These are phyloP conservation scores for Leguminivora glycinivorella DNA, from an alignment of 1,140 invertebrate species.

Conservation along the genomic window DNA sequence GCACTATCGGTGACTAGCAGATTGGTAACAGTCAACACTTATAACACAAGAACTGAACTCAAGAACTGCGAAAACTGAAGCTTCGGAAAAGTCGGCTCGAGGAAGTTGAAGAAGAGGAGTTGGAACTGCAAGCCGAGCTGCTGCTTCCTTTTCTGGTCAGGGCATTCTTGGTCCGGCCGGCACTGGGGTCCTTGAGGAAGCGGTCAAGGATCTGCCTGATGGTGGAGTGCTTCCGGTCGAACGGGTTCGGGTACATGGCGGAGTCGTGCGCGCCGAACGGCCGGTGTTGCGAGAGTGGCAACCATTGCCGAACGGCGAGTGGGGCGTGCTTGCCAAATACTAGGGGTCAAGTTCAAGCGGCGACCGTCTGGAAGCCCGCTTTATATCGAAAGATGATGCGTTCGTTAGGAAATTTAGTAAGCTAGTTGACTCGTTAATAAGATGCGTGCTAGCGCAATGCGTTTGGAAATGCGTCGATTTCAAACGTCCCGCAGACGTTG, in stretches of 20 bases:
- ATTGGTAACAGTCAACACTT: conserved; percentile 10
- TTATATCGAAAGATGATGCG: conserved; percentile 12
- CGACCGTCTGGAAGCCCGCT: background rate
- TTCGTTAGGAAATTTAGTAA: conserved; percentile 12
- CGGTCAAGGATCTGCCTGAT: conserved; percentile 85
- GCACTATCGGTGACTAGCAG: conserved; percentile 14
- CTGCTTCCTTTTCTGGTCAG: conserved; percentile 66
- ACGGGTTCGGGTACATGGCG: conserved; percentile 86
- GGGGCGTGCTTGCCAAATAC: conserved; percentile 31
- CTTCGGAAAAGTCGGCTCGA: conserved; percentile 19
- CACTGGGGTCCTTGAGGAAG: conserved; percentile 72
- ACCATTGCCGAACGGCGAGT: conserved; percentile 33
- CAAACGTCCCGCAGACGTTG: background rate
- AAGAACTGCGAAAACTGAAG: conserved; percentile 18
- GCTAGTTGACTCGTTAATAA: conserved; percentile 1
- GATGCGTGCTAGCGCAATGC: conserved; percentile 14
- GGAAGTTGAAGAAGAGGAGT: background rate
- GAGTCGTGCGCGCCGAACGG: conserved; percentile 33
- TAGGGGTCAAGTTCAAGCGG: conserved; percentile 18
- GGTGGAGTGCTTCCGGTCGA: conserved; percentile 85
- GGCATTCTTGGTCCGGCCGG: conserved; percentile 51
- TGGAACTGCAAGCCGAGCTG: conserved; percentile 42
- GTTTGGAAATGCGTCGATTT: conserved; percentile 26
- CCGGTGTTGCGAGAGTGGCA: conserved; percentile 31
- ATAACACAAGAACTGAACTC: conserved; percentile 15